phyloP scores from a whole-genome alignment of 1,140 invertebrate species.

The Drosophila jambulina region DNA sequence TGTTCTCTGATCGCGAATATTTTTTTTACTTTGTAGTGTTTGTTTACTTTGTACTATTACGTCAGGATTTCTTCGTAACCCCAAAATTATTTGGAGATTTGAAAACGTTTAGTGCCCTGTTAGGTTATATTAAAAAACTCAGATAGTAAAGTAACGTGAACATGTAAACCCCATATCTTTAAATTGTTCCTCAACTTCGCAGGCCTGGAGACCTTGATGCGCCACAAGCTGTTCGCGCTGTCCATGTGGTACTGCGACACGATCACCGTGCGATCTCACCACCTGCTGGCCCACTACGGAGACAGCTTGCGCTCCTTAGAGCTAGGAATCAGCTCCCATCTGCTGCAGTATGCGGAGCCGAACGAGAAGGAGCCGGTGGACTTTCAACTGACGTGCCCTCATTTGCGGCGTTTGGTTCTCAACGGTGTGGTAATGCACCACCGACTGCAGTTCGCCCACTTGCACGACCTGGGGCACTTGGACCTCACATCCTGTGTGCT shows the following conservation, averaged over 20 bases:
- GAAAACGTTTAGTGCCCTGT: too few species aligned
- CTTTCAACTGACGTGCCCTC: conserved; percentile 88
- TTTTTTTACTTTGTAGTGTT: too few species aligned
- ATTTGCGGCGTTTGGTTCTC: conserved; percentile 88
- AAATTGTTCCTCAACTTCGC: not conserved
- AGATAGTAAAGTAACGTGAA: too few species aligned
- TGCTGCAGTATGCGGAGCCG: conserved; percentile 79
- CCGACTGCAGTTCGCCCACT: conserved; percentile 74
- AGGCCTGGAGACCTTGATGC: conserved; percentile 88
- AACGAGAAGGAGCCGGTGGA: conserved; percentile 84
- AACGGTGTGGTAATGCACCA: conserved; percentile 83
- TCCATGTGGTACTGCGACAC: conserved; percentile 90
- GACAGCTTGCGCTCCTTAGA: conserved; percentile 85
- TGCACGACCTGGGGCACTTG: conserved; percentile 89
- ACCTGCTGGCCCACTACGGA: conserved; percentile 84
- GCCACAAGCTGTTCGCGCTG: conserved; percentile 90
- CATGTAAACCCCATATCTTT: not conserved
- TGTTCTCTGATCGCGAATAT: too few species aligned
- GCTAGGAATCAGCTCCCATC: conserved; percentile 85
- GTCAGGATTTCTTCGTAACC: too few species aligned
- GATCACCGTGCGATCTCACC: conserved; percentile 87
- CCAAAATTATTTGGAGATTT: too few species aligned
- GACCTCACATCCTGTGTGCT: conserved; percentile 92
- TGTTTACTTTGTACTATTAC: too few species aligned
- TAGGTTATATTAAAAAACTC: too few species aligned